Percentiles rank a stretch among this genome's conserved stretches.
Conservation (phyloP, 2,888 invertebrate species). For the Ornithoptera alexandrae region DNA sequence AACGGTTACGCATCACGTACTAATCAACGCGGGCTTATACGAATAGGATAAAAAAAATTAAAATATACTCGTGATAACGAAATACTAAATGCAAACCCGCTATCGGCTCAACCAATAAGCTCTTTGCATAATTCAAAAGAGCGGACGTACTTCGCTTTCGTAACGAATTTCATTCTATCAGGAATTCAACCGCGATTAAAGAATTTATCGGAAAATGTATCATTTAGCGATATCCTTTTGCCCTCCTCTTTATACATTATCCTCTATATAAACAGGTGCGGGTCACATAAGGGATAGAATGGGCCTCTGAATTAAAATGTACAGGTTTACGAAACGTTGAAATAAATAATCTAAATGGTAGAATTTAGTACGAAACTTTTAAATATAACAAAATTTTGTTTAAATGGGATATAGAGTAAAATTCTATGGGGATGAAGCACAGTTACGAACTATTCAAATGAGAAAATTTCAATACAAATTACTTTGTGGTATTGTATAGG, state of each 20-base stretch:
- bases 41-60: conserved; percentile 48
- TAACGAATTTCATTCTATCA: conserved; percentile 64
- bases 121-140: conserved; percentile 74
- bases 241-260: conserved; percentile 31
- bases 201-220: conserved; percentile 53
- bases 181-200: conserved; percentile 59
- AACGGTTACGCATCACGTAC: conserved; percentile 17
- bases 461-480: too few species aligned
- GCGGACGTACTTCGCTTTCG: conserved; percentile 59
- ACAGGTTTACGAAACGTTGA: neutral
- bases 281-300: neutral
- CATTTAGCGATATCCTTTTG: conserved; percentile 33
- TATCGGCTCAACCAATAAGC: conserved; percentile 59
- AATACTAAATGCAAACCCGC: conserved; percentile 45
- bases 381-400: too few species aligned
- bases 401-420: too few species aligned
- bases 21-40: conserved; percentile 31
- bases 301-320: neutral
- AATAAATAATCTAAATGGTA: too few species aligned
- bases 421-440: too few species aligned
- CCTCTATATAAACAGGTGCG: conserved; percentile 45
- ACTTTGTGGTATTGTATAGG: too few species aligned
- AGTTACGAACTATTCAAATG: too few species aligned
- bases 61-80: conserved; percentile 35
- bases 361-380: too few species aligned